A percentile compares a stretch with the other conserved stretches of the same genome.
phyloP scores from a whole-genome alignment of 1,140 invertebrate genomes.

The Cecropterus lyciades region DNA sequence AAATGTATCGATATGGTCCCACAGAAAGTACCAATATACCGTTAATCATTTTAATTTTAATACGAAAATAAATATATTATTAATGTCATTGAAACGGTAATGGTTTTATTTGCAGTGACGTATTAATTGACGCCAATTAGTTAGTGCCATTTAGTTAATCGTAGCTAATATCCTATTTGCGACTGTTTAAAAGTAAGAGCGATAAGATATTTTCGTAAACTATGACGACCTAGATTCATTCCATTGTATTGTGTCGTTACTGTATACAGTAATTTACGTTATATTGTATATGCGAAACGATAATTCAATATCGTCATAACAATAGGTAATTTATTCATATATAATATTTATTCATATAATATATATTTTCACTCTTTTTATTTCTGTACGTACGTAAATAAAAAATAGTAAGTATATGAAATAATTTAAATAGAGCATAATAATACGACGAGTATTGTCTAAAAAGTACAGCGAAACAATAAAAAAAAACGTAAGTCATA shows the following conservation, averaged over 20 bases:
- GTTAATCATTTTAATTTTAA: not conserved
- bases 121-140: slow-evolving; percentile 22
- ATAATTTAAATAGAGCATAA: not conserved
- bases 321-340: too few species aligned
- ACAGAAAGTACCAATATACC: not conserved
- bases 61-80: not conserved
- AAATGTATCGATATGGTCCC: not conserved
- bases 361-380: too few species aligned
- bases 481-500: slow-evolving; percentile 8
- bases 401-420: not conserved
- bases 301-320: not conserved
- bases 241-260: slow-evolving; percentile 2
- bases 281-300: not conserved
- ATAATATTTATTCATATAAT: too few species aligned
- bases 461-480: not conserved
- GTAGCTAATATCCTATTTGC: slow-evolving; percentile 21
- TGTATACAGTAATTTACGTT: not conserved
- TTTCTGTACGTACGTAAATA: not conserved
- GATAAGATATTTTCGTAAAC: slow-evolving; percentile 29
- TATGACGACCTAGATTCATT: slow-evolving; percentile 20
- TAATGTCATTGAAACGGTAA: slow-evolving; percentile 4
- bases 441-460: not conserved
- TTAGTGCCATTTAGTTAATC: slow-evolving; percentile 28
- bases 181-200: slow-evolving; percentile 20
- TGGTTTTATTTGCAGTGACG: slow-evolving; percentile 22